Conservation (phyloP, 2,797 vertebrate genomes). For the Leucoraja ocellata region DNA sequence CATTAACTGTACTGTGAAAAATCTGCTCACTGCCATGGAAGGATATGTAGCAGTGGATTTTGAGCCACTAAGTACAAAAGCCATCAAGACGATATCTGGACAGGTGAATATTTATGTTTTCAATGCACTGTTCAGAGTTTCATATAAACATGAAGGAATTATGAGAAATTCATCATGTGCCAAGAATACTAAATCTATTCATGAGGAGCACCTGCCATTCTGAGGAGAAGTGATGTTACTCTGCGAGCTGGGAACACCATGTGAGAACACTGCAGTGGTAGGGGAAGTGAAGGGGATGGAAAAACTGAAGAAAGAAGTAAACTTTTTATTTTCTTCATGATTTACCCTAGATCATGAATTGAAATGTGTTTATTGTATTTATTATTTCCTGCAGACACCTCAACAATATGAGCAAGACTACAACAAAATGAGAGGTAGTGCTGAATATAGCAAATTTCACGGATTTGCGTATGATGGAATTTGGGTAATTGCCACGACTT, state of each 20-base stretch:
- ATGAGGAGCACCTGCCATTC: background rate
- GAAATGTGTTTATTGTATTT: background rate
- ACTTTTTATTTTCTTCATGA: background rate
- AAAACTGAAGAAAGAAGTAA: background rate
- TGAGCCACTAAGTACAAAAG: slow-evolving; percentile 89
- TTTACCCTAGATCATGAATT: background rate
- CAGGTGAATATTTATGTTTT: slow-evolving; percentile 64
- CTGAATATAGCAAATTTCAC: slow-evolving; percentile 94
- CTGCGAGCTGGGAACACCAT: background rate
- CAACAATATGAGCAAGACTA: slow-evolving; percentile 93
- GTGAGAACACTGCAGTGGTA: background rate
- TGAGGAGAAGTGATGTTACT: background rate
- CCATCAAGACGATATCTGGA: slow-evolving; percentile 88
- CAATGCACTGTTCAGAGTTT: background rate
- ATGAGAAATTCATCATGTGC: background rate
- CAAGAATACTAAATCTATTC: background rate
- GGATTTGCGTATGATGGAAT: slow-evolving; percentile 97
- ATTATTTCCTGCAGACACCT: slow-evolving; percentile 68
- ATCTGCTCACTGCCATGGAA: slow-evolving; percentile 90
- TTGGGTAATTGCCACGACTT: slow-evolving; percentile 94
- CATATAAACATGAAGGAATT: background rate
- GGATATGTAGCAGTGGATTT: slow-evolving; percentile 97
- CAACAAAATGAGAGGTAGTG: slow-evolving; percentile 77
- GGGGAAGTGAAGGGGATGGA: background rate
- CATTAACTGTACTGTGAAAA: slow-evolving; percentile 83